These are phyloP conservation scores for Centropyge bicolor DNA, from an alignment of 2,797 vertebrate species.

Conservation along the genomic window DNA sequence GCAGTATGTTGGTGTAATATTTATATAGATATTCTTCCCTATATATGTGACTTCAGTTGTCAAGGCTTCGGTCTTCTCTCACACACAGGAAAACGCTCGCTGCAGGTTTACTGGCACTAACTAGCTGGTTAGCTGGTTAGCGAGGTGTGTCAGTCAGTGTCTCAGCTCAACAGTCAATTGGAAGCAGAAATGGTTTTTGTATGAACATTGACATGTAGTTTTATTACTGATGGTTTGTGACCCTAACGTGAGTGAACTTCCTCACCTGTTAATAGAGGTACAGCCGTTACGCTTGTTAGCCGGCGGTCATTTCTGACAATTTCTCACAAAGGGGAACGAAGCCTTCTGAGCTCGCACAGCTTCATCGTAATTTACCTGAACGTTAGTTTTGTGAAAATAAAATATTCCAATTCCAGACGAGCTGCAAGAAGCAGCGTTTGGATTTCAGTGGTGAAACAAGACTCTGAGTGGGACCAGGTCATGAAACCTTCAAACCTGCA, in stretches of 20 bases:
- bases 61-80: conserved; percentile 47
- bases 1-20: conserved; percentile 51
- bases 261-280: too few species aligned
- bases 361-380: background rate
- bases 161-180: background rate
- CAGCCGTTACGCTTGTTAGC: too few species aligned
- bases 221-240: too few species aligned
- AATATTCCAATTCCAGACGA: background rate
- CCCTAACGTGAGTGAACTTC: too few species aligned
- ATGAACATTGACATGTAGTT: background rate
- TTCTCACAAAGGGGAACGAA: background rate
- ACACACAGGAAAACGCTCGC: conserved; percentile 35
- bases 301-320: too few species aligned
- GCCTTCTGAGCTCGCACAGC: background rate
- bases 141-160: background rate
- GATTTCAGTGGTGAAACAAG: background rate
- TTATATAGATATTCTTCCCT: conserved; percentile 55
- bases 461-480: background rate
- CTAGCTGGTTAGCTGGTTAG: background rate
- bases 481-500: conserved; percentile 46
- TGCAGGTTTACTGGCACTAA: conserved; percentile 28
- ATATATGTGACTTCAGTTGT: conserved; percentile 48
- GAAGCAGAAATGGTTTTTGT: background rate
- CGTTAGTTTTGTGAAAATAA: background rate
- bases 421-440: conserved; percentile 1